Base-by-base conservation (phyloP, 2,113 vertebrate genomes). In the Cyanoliseus patagonus region DNA sequence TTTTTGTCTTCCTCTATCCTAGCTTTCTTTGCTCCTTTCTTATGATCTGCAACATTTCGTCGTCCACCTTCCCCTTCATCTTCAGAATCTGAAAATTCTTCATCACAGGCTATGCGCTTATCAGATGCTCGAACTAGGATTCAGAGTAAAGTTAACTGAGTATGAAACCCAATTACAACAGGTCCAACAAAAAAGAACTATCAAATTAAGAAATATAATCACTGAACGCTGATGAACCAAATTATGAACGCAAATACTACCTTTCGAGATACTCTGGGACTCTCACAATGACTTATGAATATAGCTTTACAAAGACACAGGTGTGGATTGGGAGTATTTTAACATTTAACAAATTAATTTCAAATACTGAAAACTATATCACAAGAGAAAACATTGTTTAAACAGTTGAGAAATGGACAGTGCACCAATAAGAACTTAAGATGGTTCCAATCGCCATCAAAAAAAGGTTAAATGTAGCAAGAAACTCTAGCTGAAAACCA, bases 41-140 rank as follows among this genome's bases (percentile, higher is more conserved):
- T 99, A 96, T 99, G 98, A 97, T 98, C 99, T 86, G 98, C 97
- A 86, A 98, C 97, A 59, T 99, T 99, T 96, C 99, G 98, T 62
- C 99, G 98, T 31, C 99, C 98, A 61, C 99, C 99, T 96, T 99
- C 99, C 14, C 99, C 99, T 97, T 99, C 99, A 37, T 99, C 99
- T 94, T 99, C 99, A 42, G 99, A 99, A 96, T 99, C 99, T 2
- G 99, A 99, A 94, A 99, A 99, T 93, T 99, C 99, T 83, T 99
- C 99, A 59, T 99, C 99, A 55, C 99, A 99, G 59, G 99, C 99
- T 96, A 99, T 99, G 94, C 99, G 98, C 93, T 99, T 99, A 86
- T 99, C 99, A 66, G 99, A 99, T 17, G 99, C 99, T 49, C 99
- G 98, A 86, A 99, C 99, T 99, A 94, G 68, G 42, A 92, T 82